Conservation (phyloP, 2,797 vertebrate genomes). For the Graptemys geographica region DNA sequence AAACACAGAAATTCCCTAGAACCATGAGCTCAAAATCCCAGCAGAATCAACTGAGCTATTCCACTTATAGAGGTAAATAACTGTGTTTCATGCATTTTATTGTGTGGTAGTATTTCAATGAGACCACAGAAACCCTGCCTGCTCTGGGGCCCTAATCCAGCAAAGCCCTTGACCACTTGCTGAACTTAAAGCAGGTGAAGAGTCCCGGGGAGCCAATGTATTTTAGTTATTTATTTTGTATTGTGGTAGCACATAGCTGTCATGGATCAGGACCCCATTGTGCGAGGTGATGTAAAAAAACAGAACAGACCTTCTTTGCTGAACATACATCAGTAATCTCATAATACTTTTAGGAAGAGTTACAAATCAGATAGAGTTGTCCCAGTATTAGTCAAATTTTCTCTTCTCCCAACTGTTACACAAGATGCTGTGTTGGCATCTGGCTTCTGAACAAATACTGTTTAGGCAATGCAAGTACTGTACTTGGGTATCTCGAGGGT, state of each 20-base stretch:
- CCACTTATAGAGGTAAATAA: background rate
- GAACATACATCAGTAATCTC: background rate
- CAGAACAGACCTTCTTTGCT: background rate
- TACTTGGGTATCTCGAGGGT: background rate
- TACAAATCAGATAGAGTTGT: background rate
- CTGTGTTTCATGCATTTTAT: background rate
- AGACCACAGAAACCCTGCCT: background rate
- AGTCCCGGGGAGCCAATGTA: background rate
- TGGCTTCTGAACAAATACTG: background rate
- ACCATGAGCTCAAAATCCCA: background rate
- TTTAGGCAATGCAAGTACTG: background rate
- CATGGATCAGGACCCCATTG: background rate
- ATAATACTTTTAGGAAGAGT: background rate
- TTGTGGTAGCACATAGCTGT: background rate
- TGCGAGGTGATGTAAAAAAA: background rate
- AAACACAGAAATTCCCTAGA: background rate
- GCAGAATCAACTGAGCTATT: background rate
- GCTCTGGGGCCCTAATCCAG: background rate
- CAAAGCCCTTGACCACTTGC: background rate
- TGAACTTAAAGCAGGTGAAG: background rate
- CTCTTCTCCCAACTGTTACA: accelerated
- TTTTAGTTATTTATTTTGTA: background rate
- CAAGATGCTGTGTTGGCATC: background rate
- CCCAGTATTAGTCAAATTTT: background rate
- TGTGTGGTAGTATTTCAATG: background rate